A percentile compares a stretch with the other conserved stretches of the same genome.
phyloP scores from a whole-genome alignment of 2,113 vertebrate species.

The Lanius collurio region DNA sequence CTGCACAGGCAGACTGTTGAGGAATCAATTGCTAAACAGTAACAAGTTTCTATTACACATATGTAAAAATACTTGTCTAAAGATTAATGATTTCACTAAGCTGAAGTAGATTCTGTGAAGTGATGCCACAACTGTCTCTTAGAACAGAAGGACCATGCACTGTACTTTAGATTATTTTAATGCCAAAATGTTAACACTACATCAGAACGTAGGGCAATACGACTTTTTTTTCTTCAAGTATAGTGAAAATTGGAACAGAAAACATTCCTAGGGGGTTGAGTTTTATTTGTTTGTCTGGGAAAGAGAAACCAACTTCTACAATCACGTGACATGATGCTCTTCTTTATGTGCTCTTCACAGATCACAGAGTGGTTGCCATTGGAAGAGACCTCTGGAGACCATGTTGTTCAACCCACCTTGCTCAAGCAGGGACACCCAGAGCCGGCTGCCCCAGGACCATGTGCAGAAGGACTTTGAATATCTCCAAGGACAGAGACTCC shows the following conservation, averaged over 20 bases:
- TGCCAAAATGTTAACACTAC: background rate
- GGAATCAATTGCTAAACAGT: background rate
- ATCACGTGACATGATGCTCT: background rate
- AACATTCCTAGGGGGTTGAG: background rate
- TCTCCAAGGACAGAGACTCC: background rate
- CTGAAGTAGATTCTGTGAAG: background rate
- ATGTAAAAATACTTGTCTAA: background rate
- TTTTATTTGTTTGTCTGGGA: background rate
- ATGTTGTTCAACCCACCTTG: fast-evolving
- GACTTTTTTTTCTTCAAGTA: background rate
- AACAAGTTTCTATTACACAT: background rate
- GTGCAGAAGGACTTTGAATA: background rate
- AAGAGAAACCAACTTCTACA: background rate
- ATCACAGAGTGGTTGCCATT: background rate
- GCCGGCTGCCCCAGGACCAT: background rate
- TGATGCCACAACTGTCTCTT: background rate
- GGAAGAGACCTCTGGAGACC: background rate
- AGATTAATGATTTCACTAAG: background rate
- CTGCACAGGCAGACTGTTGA: background rate
- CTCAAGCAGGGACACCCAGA: background rate
- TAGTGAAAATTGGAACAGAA: background rate
- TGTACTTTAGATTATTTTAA: background rate
- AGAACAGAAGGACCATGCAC: background rate
- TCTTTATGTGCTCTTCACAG: background rate
- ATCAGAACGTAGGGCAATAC: background rate